Conservation (phyloP, 2,113 vertebrate species). For the Trogon melanurus region DNA sequence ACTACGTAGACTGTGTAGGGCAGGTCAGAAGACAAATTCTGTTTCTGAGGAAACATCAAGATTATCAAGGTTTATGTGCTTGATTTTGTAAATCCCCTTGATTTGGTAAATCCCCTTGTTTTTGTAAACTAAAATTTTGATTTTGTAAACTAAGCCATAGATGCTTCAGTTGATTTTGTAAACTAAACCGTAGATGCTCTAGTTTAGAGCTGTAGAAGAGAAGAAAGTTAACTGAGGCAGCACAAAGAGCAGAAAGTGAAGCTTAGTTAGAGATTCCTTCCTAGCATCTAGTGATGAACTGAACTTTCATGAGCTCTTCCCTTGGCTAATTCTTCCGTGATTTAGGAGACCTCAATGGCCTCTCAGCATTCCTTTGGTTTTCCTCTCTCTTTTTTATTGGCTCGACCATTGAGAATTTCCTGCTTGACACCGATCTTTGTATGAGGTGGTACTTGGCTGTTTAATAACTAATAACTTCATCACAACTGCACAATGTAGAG, state of each 20-base stretch:
- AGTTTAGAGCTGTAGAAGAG: background rate
- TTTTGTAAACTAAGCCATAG: too few relatives aligned
- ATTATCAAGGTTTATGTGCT: background rate
- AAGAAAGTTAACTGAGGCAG: background rate
- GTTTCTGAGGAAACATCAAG: background rate
- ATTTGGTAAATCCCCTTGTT: too few relatives aligned
- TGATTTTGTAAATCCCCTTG: background rate
- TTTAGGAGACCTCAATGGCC: background rate
- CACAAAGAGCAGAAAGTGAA: background rate
- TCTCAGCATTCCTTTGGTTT: background rate
- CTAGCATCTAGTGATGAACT: background rate
- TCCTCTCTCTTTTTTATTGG: background rate
- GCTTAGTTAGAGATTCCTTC: background rate
- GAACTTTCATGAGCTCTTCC: background rate
- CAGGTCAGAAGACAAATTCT: background rate
- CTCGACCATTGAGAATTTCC: background rate
- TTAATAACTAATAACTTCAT: background rate
- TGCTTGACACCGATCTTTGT: background rate
- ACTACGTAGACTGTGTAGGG: background rate
- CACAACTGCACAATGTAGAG: background rate
- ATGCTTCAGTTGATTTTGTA: too few relatives aligned
- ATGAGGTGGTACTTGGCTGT: background rate
- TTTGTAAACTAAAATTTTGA: too few relatives aligned
- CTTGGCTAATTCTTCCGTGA: background rate
- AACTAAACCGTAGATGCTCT: background rate